Evolutionary conservation across 2,888 invertebrate genomes (phyloP), one percentile per base, ranked within the genome.

Genomic region (Lacanobia oleracea): DNA sequence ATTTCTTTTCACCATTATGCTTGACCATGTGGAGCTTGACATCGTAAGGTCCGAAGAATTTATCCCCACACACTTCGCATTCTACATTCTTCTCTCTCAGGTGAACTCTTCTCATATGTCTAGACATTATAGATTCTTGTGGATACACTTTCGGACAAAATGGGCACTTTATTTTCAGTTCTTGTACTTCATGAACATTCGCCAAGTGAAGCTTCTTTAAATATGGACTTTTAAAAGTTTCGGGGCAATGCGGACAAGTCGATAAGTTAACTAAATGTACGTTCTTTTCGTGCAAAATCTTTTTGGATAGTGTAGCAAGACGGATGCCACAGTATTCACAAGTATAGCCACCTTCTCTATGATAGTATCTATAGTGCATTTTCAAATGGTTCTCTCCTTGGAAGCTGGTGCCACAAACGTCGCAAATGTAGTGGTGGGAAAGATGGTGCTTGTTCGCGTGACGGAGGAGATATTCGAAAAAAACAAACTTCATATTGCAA

Each of bases 91-190:
- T 95, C 77, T 96, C 95, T 64, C 93, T 86, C 7, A 97, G 91
- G 84, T 97, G 97, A 0, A 97, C 97, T 0, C 96, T 93, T 59
- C 97, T 94, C 97, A 97, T 96, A 72, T 97, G 97, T 57, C 97
- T 92, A 0, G 97, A 97, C 91, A 97, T 94, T 1, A 97, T 96
- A 60, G 97, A 96, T 87, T 96, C 97, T 77, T 95, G 95, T 0
- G 95, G 95, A 51, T 91, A 96, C 0, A 96, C 91, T 84, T 94
- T 95, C 57, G 96, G 93, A 88, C 97, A 95, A 64, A 93, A 93
- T 0, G 94, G 95, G 54, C 95, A 96, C 67, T 94, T 94, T 6
- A 96, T 94, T 77, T 93, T 95, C n/a, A 96, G 73, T 75, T 95
- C 95, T 62, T 95, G 95, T 0, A 95, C 92, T 0, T 93, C 93